Evolutionary conservation across 2,113 vertebrate genomes (phyloP), one percentile per base, ranked within the genome.

Genomic region (Tinamus guttatus): DNA sequence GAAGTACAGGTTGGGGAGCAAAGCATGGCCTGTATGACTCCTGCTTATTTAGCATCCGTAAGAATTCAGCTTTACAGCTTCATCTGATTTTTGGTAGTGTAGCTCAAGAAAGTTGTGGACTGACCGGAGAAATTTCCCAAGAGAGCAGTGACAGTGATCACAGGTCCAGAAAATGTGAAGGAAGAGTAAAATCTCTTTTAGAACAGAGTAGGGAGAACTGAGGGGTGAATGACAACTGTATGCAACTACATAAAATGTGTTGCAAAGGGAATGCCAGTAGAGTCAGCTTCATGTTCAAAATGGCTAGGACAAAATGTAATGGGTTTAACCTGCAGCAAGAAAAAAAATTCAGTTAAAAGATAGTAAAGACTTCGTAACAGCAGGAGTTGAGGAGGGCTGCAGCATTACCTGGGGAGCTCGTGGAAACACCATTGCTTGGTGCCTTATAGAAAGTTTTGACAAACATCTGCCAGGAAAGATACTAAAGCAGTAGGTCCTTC

Each of bases 161-260:
- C 58, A 83, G 24, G 40, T 30, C n/a, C 43, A 59, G 49, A 40
- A 85, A 85, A 85, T 11, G 2, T 2, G 1, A 45, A 79, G 28
- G 49, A 43, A 76, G 32, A 80, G 6, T 8, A 36, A 58, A 52
- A 88, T 88, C 65, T 64, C 24, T 79, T 81, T 34, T 38, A 45
- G 67, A 30, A 34, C 34, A 65, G 45, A 82, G 34, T 49, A 73
- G 4, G 2, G 76, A 62, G 34, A 17, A n/a, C 13, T 22, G 2
- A 16, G 10, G 8, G 7, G 1, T 7, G 7, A 0, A 0, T 43
- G 38, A 20, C 27, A 68, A 30, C 43, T 15, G 1, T 28, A 24
- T 25, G 45, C 7, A 80, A 13, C 40, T 34, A 7, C 18, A 22
- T 15, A 54, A 87, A 14, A 25, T 8, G 25, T 52, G 47, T 13